phyloP scores from a whole-genome alignment of 2,113 vertebrate genomes.

The Pampusana beccarii region DNA sequence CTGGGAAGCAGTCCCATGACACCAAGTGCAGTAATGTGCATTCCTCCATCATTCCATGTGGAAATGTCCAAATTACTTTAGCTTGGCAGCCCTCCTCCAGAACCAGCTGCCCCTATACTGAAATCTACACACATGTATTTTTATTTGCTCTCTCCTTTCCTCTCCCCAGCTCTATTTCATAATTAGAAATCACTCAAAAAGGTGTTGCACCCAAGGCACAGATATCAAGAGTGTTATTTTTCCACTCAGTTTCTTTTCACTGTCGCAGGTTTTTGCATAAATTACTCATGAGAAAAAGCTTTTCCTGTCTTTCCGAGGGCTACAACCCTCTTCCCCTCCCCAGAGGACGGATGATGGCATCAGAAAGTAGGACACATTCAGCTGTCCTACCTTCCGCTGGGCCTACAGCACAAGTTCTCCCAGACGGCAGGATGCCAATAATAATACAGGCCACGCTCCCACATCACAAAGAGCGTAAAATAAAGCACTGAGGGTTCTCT shows the following conservation, averaged over 20 bases:
- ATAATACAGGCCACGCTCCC: neutral
- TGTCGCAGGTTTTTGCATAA: neutral
- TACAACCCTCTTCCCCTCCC: neutral
- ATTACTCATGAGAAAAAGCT: neutral
- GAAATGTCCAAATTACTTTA: neutral
- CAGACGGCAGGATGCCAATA: neutral
- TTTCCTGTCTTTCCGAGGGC: neutral
- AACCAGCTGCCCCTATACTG: neutral
- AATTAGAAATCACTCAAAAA: neutral
- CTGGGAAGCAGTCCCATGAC: too few relatives aligned
- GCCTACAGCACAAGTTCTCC: neutral
- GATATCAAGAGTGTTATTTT: neutral
- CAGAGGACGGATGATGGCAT: neutral
- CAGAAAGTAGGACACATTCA: neutral
- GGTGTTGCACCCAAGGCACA: neutral
- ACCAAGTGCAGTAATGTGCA: accelerated
- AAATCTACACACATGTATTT: accelerated
- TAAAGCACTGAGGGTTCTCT: neutral
- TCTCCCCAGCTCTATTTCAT: neutral
- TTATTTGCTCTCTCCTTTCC: neutral
- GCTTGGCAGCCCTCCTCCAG: neutral
- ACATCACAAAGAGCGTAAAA: neutral
- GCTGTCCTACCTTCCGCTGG: neutral
- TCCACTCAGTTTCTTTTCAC: neutral
- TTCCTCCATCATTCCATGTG: neutral